Conservation (phyloP, 1,140 invertebrate genomes). For the Cydia fagiglandana region DNA sequence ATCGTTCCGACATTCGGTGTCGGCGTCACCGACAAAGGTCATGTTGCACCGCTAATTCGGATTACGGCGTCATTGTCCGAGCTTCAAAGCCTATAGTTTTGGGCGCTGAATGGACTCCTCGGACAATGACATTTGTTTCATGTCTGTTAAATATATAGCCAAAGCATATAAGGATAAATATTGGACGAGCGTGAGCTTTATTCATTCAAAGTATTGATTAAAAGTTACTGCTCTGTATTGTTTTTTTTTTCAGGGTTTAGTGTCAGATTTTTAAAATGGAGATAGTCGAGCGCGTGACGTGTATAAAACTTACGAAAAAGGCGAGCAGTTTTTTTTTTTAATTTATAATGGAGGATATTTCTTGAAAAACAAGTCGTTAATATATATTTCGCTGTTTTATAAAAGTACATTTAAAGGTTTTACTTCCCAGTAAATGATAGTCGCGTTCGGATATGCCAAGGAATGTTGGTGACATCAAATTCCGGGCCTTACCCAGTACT, state of each 20-base stretch:
- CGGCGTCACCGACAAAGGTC: conserved; percentile 71
- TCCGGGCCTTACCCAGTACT: not conserved
- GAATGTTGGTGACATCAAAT: conserved; percentile 1
- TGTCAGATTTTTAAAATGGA: too few species aligned
- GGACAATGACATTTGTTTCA: conserved; percentile 5
- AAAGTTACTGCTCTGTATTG: too few species aligned
- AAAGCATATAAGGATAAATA: too few species aligned
- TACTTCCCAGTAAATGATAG: not conserved
- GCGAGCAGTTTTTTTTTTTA: too few species aligned
- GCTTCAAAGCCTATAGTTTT: not conserved
- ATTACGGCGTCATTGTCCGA: conserved; percentile 46
- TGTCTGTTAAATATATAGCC: not conserved
- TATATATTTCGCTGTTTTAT: not conserved
- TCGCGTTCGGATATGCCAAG: not conserved
- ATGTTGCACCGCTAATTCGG: conserved; percentile 71
- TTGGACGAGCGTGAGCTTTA: too few species aligned
- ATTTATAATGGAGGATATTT: too few species aligned
- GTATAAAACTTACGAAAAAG: too few species aligned
- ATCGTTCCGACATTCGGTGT: conserved; percentile 53
- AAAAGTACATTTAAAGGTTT: not conserved
- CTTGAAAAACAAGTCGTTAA: not conserved
- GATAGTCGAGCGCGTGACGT: too few species aligned
- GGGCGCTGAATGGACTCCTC: not conserved
- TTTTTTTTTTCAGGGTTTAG: too few species aligned
- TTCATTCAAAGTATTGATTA: too few species aligned